Evolutionary conservation across 2,888 invertebrate genomes (phyloP).

Genomic region (Thera obeliscata): DNA sequence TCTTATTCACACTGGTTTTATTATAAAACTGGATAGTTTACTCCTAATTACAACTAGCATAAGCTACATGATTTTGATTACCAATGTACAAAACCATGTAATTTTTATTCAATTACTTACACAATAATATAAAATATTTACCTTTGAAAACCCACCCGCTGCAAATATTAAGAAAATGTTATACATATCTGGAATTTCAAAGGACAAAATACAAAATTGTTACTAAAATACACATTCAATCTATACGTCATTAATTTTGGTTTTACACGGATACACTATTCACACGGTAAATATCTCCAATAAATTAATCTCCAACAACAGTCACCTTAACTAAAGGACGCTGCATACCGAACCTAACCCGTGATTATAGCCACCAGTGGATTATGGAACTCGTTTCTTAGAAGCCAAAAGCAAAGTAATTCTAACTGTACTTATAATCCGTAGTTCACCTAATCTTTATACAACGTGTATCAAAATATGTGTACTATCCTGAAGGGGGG

Average conservation of each 20-base stretch:
- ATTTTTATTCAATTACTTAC: too few species aligned
- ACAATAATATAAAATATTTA: not conserved
- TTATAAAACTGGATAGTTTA: too few species aligned
- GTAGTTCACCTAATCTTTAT: too few species aligned
- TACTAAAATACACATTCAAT: constrained; percentile 15
- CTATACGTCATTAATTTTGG: constrained; percentile 24
- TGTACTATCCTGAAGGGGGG: too few species aligned
- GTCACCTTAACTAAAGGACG: constrained; percentile 22
- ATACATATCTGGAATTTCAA: not conserved
- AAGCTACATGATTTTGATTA: too few species aligned
- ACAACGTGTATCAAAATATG: too few species aligned
- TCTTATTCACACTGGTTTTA: too few species aligned
- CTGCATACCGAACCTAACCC: not conserved
- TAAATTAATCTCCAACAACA: constrained; percentile 31
- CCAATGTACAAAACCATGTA: too few species aligned
- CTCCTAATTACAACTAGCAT: too few species aligned
- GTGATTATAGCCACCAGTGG: not conserved
- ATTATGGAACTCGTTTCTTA: not conserved
- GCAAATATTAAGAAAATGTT: not conserved
- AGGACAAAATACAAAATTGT: constrained; percentile 6
- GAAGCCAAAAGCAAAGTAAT: not conserved
- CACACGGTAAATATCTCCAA: constrained; percentile 24
- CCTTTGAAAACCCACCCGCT: not conserved
- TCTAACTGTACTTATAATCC: not conserved
- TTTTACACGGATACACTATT: constrained; percentile 20